These are phyloP conservation scores for Eubucco bourcierii DNA, from an alignment of 2,113 vertebrate genomes.

Conservation along the genomic window DNA sequence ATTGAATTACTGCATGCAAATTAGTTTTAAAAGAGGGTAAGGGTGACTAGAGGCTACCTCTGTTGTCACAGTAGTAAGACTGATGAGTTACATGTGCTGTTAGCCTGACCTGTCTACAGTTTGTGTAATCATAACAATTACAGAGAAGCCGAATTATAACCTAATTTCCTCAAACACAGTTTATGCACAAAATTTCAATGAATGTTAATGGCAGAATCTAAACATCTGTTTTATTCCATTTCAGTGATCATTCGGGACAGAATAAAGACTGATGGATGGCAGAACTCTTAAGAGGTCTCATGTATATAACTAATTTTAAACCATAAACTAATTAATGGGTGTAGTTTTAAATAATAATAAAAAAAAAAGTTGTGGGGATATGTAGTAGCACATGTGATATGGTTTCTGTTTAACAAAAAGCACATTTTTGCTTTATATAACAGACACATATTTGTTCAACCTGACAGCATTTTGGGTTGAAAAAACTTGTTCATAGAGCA, in stretches of 20 bases:
- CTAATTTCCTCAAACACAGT: background rate
- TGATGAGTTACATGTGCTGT: background rate
- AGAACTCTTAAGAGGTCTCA: background rate
- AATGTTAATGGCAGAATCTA: background rate
- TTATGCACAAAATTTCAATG: background rate
- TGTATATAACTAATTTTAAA: background rate
- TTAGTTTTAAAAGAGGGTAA: background rate
- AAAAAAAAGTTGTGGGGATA: background rate
- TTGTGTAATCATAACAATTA: background rate
- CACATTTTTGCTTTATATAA: background rate
- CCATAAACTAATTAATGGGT: background rate
- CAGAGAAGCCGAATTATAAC: background rate
- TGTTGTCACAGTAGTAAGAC: background rate
- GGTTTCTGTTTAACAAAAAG: background rate
- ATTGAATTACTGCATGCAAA: conserved; percentile 25
- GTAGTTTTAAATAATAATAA: background rate
- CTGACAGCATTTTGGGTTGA: background rate
- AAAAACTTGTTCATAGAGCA: background rate
- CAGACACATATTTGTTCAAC: background rate
- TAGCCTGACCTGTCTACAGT: background rate
- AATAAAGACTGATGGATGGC: background rate
- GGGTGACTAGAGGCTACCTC: background rate
- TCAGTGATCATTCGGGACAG: background rate
- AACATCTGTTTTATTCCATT: background rate
- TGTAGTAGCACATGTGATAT: background rate